Conservation (phyloP, 1,140 invertebrate species). For the Zaprionus tsacasi region DNA sequence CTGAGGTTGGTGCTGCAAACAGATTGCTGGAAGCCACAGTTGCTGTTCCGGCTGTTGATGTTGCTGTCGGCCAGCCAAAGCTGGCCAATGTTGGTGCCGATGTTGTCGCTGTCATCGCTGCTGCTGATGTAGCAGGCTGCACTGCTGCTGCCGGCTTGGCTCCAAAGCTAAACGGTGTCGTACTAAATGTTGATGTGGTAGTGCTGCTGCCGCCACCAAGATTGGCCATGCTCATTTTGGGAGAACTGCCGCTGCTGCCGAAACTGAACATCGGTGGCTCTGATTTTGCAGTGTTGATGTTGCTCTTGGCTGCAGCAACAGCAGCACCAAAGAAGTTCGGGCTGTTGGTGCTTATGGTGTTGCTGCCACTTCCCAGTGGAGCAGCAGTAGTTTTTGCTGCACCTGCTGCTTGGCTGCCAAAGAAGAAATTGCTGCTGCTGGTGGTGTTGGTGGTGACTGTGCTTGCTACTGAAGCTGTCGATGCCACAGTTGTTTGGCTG, state of each 20-base stretch:
- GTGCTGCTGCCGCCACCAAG: constrained; percentile 2
- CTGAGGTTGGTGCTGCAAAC: constrained; percentile 8
- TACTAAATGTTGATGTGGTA: constrained; percentile 6
- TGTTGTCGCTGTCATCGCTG: constrained; percentile 6
- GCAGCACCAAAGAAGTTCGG: constrained; percentile 31
- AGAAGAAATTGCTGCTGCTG: constrained; percentile 20
- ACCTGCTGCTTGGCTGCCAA: constrained; percentile 23
- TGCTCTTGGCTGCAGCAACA: constrained; percentile 24
- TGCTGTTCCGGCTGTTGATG: constrained; percentile 6
- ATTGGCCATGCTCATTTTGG: constrained; percentile 6
- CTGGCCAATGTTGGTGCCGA: constrained; percentile 1
- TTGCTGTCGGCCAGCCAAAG: constrained; percentile 7
- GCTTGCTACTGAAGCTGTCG: constrained; percentile 15
- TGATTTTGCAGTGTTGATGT: neutral
- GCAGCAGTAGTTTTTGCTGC: neutral
- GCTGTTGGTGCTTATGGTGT: constrained; percentile 10
- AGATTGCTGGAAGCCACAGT: constrained; percentile 10
- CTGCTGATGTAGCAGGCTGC: neutral
- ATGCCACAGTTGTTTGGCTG: constrained; percentile 13
- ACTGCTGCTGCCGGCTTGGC: constrained; percentile 17
- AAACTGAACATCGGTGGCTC: constrained; percentile 36
- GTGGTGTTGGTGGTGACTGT: constrained; percentile 16
- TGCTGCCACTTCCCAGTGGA: neutral
- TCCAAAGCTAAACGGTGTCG: constrained; percentile 27
- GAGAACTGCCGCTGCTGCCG: constrained; percentile 12